Conservation (phyloP, 2,888 invertebrate species). For the Stictocephala bisonia region DNA sequence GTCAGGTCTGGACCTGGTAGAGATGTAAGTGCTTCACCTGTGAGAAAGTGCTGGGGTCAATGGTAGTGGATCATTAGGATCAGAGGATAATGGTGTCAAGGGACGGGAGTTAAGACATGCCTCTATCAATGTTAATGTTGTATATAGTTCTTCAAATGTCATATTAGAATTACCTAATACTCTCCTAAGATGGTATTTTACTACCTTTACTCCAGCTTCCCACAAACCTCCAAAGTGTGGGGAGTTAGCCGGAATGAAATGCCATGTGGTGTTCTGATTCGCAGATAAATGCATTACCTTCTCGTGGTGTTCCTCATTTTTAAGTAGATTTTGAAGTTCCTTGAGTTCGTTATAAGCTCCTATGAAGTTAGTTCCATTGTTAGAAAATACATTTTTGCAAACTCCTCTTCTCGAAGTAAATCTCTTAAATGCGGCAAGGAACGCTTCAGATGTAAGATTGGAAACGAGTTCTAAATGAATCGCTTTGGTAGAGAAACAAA, state of each 20-base stretch:
- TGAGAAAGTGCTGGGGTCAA: slow-evolving; percentile 26
- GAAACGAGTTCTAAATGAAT: slow-evolving; percentile 61
- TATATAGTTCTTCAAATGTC: slow-evolving; percentile 61
- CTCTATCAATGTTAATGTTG: slow-evolving; percentile 60
- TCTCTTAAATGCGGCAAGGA: slow-evolving; percentile 60
- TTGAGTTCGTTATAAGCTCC: slow-evolving; percentile 55
- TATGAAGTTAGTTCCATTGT: slow-evolving; percentile 61
- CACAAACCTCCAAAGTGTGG: slow-evolving; percentile 61
- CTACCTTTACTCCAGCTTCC: slow-evolving; percentile 60
- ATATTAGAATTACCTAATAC: slow-evolving; percentile 55
- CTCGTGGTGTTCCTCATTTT: background rate
- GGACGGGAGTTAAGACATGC: slow-evolving; percentile 61
- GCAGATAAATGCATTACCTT: slow-evolving; percentile 40
- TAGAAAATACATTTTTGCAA: slow-evolving; percentile 57
- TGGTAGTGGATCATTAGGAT: background rate
- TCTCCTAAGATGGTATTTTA: slow-evolving; percentile 58
- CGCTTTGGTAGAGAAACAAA: slow-evolving; percentile 61
- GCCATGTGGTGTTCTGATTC: slow-evolving; percentile 30
- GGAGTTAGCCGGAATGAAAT: slow-evolving; percentile 54
- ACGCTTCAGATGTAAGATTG: slow-evolving; percentile 59
- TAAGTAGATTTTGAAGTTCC: background rate
- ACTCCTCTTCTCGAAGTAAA: slow-evolving; percentile 60
- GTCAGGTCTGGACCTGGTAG: slow-evolving; percentile 33
- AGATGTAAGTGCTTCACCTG: slow-evolving; percentile 12
- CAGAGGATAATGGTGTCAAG: slow-evolving; percentile 43